These are phyloP conservation scores for Camptogramma bilineatum DNA, from an alignment of 2,888 invertebrate genomes.

Conservation along the genomic window DNA sequence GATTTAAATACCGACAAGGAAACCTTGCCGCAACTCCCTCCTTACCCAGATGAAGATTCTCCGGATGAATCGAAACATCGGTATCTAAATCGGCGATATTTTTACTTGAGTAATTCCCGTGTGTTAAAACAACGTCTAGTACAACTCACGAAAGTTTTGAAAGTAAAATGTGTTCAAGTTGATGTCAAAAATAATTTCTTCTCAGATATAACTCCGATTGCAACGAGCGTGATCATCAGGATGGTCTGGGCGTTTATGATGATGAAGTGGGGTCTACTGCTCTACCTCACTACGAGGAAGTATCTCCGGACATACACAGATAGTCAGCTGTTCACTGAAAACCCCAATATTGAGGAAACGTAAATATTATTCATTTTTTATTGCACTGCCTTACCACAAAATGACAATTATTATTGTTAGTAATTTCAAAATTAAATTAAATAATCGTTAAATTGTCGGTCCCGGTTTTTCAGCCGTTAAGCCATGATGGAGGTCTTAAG, in stretches of 20 bases:
- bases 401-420: neutral
- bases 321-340: slow-evolving; percentile 77
- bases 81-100: too few relatives aligned
- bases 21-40: too few relatives aligned
- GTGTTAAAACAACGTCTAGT: too few relatives aligned
- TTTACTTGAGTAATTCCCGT: too few relatives aligned
- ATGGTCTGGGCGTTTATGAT: slow-evolving; percentile 84
- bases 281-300: slow-evolving; percentile 74
- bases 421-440: too few relatives aligned
- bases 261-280: slow-evolving; percentile 80
- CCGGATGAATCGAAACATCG: too few relatives aligned
- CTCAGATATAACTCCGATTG: slow-evolving; percentile 76
- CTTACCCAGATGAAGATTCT: too few relatives aligned
- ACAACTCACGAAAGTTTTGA: too few relatives aligned
- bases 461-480: too few relatives aligned
- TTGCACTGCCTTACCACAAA: neutral
- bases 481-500: too few relatives aligned
- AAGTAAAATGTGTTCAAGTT: neutral
- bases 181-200: neutral
- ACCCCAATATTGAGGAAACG: slow-evolving; percentile 77
- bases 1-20: too few relatives aligned
- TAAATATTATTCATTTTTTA: slow-evolving; percentile 49
- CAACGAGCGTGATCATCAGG: slow-evolving; percentile 75
- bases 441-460: too few relatives aligned
- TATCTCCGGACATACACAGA: slow-evolving; percentile 78